Evolutionary conservation across 2,888 invertebrate species (phyloP), one percentile per base, ranked within the genome.

Genomic region (Brachylomia viminalis): DNA sequence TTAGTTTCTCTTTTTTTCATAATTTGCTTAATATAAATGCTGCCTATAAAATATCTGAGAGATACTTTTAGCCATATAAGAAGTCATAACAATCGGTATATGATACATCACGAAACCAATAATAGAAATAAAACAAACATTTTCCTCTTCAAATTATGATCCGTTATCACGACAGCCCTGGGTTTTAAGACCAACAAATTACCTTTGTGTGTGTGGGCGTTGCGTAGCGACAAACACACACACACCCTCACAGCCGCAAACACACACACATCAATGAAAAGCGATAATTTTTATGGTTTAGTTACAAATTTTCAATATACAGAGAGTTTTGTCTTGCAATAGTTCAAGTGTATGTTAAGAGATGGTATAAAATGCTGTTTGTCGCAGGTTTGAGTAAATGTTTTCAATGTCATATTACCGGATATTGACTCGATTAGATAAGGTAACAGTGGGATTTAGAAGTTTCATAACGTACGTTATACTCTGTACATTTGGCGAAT

Each of bases 111-210:
- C 2, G 15, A 30, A 77, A 27, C 23, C 52, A 62, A 67, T 52
- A 45, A 5, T 23, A 45, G 15, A 65, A 42, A 66, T 6, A 56
- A 38, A 42, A 23, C 47, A 75, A 75, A 27, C 17, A 66, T 76
- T 77, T 61, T 56, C 52, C 58, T 59, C 8, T 1, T 45, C 62
- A 75, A 62, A 70, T 58, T 23, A 59, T 65, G 65, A 72, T 68
- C 64, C 15, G 10, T 49, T 42, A 30, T 13, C 33, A 20, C 20
- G 89, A 23, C 90, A 92, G 58, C 92, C 92, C 92, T 92, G 85
- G 17, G 33, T 85, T 89, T 88, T 86, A 88, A 90, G 90, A 90
- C 87, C 89, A 81, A 90, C 90, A 89, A 89, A 86, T 78, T 84
- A 79, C 83, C 58, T 58, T 10, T 75, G 86, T 87, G 84, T 81